Evolutionary conservation across 2,113 vertebrate genomes (phyloP).

Genomic region (Himantopus leucocephalus): DNA sequence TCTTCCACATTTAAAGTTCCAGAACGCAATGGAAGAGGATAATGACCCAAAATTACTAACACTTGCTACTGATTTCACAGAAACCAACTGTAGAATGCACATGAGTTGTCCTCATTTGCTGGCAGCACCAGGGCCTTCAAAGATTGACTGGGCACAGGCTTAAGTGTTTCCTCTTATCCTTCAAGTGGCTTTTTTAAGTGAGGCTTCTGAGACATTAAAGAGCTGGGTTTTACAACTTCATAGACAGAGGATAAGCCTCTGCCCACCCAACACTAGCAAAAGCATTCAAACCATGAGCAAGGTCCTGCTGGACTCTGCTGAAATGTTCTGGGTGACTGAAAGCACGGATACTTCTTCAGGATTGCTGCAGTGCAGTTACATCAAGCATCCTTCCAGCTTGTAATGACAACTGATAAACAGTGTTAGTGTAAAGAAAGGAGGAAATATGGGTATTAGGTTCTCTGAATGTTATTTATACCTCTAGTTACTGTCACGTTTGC

Average conservation of each 20-base stretch:
- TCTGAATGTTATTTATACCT: not conserved
- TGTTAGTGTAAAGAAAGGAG: not conserved
- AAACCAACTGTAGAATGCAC: not conserved
- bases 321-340: not conserved
- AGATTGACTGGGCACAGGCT: not conserved
- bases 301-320: not conserved
- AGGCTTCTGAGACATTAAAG: not conserved
- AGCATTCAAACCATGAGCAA: not conserved
- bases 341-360: not conserved
- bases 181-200: not conserved
- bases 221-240: not conserved
- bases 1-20: not conserved
- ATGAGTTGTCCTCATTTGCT: not conserved
- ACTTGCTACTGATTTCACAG: not conserved
- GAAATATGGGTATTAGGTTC: not conserved
- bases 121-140: not conserved
- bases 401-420: not conserved
- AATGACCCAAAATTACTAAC: not conserved
- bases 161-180: not conserved
- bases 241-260: not conserved
- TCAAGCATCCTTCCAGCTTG: not conserved
- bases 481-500: not conserved
- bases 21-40: not conserved
- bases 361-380: not conserved
- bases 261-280: not conserved